Conservation (phyloP, 2,113 vertebrate genomes). For the Scomber scombrus region DNA sequence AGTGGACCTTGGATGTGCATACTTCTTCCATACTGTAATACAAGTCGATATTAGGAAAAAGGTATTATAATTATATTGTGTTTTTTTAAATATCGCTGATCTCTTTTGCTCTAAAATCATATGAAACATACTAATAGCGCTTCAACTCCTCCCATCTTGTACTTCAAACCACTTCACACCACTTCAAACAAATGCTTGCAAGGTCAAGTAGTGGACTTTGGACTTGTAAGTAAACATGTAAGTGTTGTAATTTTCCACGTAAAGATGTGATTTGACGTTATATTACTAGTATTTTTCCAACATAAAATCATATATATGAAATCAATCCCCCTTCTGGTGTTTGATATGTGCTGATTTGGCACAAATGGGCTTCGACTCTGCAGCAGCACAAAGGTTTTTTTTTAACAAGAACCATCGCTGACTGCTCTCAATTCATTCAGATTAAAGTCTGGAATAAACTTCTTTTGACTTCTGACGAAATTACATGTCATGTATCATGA, state of each 20-base stretch:
- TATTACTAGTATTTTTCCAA: neutral
- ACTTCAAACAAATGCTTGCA: no score
- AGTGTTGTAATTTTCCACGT: neutral
- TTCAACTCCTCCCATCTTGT: no score
- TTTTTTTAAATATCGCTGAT: no score
- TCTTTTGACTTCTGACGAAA: neutral
- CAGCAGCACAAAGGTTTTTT: neutral
- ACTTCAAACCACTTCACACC: no score
- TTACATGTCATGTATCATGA: slow-evolving; percentile 14
- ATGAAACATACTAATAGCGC: no score
- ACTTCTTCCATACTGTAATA: no score
- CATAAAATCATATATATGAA: neutral
- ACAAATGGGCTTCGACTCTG: neutral
- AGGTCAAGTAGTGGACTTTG: no score
- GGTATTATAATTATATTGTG: no score
- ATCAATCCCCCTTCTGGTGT: neutral
- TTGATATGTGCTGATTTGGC: neutral
- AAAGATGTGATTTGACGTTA: neutral
- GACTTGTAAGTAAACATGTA: no score
- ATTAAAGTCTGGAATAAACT: neutral
- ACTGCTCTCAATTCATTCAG: neutral
- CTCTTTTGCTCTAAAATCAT: no score
- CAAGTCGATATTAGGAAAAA: no score
- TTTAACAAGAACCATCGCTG: neutral
- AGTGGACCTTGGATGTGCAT: no score